A percentile compares a stretch with the other conserved stretches of the same genome.
phyloP scores from a whole-genome alignment of 1,140 invertebrate species.

The Zeugodacus cucurbitae region DNA sequence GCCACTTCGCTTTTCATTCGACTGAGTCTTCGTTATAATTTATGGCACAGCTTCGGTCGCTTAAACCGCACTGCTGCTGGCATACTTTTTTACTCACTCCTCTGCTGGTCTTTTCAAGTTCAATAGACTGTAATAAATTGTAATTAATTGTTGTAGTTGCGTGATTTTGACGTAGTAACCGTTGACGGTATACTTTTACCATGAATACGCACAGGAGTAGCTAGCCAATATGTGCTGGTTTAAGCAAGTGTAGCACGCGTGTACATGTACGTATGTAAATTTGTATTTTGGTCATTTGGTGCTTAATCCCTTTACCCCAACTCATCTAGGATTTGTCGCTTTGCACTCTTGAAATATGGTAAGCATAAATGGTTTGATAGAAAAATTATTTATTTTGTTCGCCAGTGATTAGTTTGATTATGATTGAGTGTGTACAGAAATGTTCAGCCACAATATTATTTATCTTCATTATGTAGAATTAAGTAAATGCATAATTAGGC shows the following conservation, averaged over 20 bases:
- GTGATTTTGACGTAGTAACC: slow-evolving; percentile 11
- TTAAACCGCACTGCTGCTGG: background rate
- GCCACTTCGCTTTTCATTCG: background rate
- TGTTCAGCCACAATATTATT: background rate
- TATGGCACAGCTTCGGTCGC: background rate
- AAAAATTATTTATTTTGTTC: background rate
- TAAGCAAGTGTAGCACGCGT: background rate
- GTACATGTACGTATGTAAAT: background rate
- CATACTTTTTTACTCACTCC: background rate
- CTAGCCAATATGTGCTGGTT: background rate
- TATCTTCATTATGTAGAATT: background rate
- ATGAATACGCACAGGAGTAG: background rate
- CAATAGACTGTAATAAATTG: slow-evolving; percentile 41
- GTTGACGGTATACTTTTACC: background rate
- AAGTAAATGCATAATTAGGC: background rate
- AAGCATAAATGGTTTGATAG: background rate
- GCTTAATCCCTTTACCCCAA: background rate
- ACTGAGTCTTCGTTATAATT: slow-evolving; percentile 26
- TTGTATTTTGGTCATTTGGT: background rate
- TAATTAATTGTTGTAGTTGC: slow-evolving; percentile 40
- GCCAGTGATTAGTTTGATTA: background rate
- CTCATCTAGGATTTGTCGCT: background rate
- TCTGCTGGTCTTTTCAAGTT: slow-evolving; percentile 17
- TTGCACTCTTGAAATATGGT: background rate
- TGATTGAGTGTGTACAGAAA: background rate